Percentiles rank a stretch among this genome's conserved stretches.
Evolutionary conservation across 2,797 vertebrate genomes (phyloP).

Genomic region (Typhlichthys eigenmanni): DNA sequence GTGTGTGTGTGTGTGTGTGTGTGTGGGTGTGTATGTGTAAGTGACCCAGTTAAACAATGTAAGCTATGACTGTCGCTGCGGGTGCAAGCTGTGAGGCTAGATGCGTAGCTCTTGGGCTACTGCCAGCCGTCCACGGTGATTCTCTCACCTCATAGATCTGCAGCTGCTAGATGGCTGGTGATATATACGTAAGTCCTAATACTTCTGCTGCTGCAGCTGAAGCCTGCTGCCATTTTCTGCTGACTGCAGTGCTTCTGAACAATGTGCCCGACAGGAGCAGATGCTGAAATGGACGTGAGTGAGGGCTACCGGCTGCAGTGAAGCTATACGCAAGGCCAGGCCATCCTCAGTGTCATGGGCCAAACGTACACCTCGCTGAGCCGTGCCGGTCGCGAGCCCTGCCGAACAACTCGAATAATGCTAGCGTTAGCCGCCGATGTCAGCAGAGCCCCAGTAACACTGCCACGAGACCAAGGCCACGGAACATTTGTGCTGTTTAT

Average conservation of each 20-base stretch:
- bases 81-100: conserved; percentile 44
- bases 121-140: conserved; percentile 10
- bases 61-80: conserved; percentile 46
- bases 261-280: conserved; percentile 28
- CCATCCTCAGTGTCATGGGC: conserved; percentile 41
- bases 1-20: conserved; percentile 29
- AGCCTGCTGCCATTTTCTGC: conserved; percentile 24
- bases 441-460: conserved; percentile 23
- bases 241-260: conserved; percentile 27
- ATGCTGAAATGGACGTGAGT: conserved; percentile 33
- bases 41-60: conserved; percentile 40
- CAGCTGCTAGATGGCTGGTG: conserved; percentile 21
- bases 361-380: conserved; percentile 36
- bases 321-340: conserved; percentile 4
- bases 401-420: conserved; percentile 25
- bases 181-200: conserved; percentile 29
- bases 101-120: conserved; percentile 21
- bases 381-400: conserved; percentile 29
- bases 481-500: not conserved
- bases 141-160: conserved; percentile 19
- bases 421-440: conserved; percentile 14
- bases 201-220: conserved; percentile 16
- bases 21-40: conserved; percentile 35
- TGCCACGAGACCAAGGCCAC: not conserved
- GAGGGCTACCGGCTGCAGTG: conserved; percentile 35